A percentile compares a stretch with the other conserved stretches of the same genome.
phyloP scores from a whole-genome alignment of 2,888 invertebrate species.

The Timema cristinae region DNA sequence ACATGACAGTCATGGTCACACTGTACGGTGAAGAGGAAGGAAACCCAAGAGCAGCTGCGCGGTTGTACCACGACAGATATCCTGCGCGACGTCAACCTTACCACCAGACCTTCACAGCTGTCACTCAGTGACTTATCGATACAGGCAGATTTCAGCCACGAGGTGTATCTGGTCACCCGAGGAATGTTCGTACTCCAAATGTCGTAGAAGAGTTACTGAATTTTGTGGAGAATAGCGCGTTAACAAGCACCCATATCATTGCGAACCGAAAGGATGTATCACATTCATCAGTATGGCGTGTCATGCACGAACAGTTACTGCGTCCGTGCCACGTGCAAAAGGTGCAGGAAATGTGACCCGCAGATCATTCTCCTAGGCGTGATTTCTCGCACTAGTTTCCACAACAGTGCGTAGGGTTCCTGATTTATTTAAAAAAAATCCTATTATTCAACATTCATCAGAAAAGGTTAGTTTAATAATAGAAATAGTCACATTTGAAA shows the following conservation, averaged over 20 bases:
- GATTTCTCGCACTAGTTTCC: not conserved
- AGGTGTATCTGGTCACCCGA: not conserved
- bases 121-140: not conserved
- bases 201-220: not conserved
- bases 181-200: not conserved
- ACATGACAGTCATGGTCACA: not conserved
- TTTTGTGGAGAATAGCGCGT: not conserved
- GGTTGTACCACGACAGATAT: not conserved
- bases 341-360: not conserved
- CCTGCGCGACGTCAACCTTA: not conserved
- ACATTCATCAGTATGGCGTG: constrained; percentile 4
- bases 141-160: not conserved
- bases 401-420: not conserved
- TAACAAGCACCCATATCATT: not conserved
- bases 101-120: not conserved
- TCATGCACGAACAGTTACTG: not conserved
- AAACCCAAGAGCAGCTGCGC: not conserved
- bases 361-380: not conserved
- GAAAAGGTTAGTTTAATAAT: not conserved
- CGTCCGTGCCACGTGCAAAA: not conserved
- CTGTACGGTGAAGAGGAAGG: not conserved
- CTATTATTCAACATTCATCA: too few species aligned
- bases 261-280: not conserved
- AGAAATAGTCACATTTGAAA: not conserved
- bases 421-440: too few species aligned